These are phyloP conservation scores for Oenanthe melanoleuca DNA, from an alignment of 2,113 vertebrate species.

Conservation along the genomic window DNA sequence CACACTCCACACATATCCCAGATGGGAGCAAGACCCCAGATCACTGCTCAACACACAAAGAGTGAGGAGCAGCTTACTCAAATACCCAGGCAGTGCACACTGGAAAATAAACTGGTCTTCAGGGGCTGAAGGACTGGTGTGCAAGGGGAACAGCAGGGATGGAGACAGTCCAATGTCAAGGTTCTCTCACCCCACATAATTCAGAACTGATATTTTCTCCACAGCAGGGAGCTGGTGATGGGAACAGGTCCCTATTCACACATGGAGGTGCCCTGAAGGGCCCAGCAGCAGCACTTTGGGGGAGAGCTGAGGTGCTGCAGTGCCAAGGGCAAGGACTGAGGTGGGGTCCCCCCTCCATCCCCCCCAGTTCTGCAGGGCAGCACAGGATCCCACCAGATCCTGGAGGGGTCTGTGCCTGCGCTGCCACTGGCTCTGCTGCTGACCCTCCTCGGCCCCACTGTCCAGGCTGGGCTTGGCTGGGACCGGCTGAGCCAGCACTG, in stretches of 20 bases:
- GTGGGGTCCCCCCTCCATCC: background rate
- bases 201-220: background rate
- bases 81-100: background rate
- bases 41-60: background rate
- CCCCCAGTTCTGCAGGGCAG: background rate
- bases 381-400: background rate
- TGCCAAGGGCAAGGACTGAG: background rate
- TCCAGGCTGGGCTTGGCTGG: background rate
- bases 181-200: background rate
- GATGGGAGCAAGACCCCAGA: background rate
- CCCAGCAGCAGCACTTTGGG: background rate
- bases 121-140: background rate
- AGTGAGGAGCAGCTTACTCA: background rate
- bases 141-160: background rate
- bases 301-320: background rate
- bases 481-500: background rate
- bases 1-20: rapidly evolving
- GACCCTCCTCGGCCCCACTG: rapidly evolving
- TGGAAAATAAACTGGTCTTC: background rate
- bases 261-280: rapidly evolving
- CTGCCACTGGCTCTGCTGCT: background rate
- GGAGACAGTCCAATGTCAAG: background rate
- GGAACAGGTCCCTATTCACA: background rate
- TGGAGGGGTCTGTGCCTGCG: background rate
- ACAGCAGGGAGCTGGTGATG: background rate